Evolutionary conservation across 2,113 vertebrate species (phyloP), one percentile per base, ranked within the genome.

Genomic region (Oxygymnocypris stewartii): DNA sequence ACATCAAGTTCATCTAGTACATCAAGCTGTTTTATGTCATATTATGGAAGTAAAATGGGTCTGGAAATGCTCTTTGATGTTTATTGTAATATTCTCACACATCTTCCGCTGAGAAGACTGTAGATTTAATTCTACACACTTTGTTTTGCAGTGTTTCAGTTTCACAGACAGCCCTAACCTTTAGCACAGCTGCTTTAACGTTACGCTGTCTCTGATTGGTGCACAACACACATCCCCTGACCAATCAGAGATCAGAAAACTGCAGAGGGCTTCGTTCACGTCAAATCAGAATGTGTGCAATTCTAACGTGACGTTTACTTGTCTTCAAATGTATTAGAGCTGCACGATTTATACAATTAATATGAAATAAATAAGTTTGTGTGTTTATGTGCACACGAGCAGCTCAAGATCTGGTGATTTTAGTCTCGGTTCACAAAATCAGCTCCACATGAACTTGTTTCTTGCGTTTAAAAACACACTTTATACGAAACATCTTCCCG

Each of bases 161-260:
- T 59, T n/a, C 8, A 59, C 77, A 37, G 18, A 23, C 35, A 12
- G 69, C 69, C 69, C 69, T 73, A 0, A 73, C 20, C 16, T 73
- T 73, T 12, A 73, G 35, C 69, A 73, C 69, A 73, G 14, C 65
- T 67, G 69, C 2, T 20, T 37, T 69, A 67, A 67, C 11, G 63
- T 31, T 14, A 44, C 73, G 3, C n/a, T 5, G 1, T 42, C 51
- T 42, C 69, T 85, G 47, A 88, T 85, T 47, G 65, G 74, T 35
- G 31, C 3, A 20, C 9, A 57, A 77, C 51, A 28, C 2, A 79
- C 2, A 79, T 13, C 7, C 14, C 18, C 23, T 35, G 74, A 25
- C 75, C 76, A 79, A 77, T 79, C 84, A 85, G 44, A 75, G 25
- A 42, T 20, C 54, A 44, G 16, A 1, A 57, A 8, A 28, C 37